A percentile compares a stretch with the other conserved stretches of the same genome.
These are phyloP conservation scores for Megalurothrips usitatus DNA, from an alignment of 2,888 invertebrate genomes.

Conservation along the genomic window DNA sequence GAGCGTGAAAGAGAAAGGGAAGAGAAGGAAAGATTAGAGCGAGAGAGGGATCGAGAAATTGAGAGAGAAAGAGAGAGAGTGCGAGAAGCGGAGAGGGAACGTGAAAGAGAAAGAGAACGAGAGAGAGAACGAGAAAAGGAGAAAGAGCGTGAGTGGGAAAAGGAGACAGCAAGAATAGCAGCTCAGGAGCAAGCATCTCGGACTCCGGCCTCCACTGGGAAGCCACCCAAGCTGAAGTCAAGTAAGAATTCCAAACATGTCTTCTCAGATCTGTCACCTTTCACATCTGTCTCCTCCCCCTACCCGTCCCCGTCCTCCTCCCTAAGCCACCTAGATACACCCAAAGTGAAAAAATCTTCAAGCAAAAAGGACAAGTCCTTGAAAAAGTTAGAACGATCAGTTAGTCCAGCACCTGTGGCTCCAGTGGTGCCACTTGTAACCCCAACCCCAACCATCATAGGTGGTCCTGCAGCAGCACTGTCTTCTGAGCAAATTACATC, in stretches of 20 bases:
- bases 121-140: not conserved
- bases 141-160: not conserved
- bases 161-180: conserved; percentile 5
- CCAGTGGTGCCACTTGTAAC: not conserved
- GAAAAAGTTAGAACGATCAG: conserved; percentile 11
- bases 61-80: not conserved
- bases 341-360: conserved; percentile 21
- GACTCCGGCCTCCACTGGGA: not conserved
- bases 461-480: not conserved
- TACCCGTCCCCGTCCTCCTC: not conserved
- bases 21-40: not conserved
- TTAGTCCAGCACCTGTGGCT: not conserved
- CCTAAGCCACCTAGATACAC: conserved; percentile 5
- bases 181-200: conserved; percentile 6
- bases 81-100: not conserved
- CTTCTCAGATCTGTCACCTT: conserved; percentile 20
- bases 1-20: not conserved
- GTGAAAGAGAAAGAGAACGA: not conserved
- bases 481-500: conserved; percentile 13
- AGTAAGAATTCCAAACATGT: conserved; percentile 3
- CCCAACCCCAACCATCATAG: not conserved
- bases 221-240: conserved; percentile 8
- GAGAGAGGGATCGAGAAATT: not conserved
- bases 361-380: conserved; percentile 15
- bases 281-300: conserved; percentile 13